These are phyloP conservation scores for Monomorium pharaonis DNA, from an alignment of 1,140 invertebrate species.

Conservation along the genomic window DNA sequence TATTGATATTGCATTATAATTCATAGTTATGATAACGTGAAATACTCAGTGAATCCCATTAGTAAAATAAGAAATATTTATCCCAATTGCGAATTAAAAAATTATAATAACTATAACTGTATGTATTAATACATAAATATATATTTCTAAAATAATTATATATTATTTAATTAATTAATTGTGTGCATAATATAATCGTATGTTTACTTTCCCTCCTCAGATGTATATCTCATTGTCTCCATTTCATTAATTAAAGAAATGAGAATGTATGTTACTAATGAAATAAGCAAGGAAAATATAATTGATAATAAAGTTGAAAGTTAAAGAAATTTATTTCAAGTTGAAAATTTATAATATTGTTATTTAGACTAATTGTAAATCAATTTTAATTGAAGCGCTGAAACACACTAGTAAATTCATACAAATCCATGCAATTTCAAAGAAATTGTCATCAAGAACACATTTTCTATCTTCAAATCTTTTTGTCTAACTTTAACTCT, in stretches of 20 bases:
- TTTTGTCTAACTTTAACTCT: too few relatives aligned
- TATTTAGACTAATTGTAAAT: too few relatives aligned
- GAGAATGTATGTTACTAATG: not conserved
- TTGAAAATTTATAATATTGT: too few relatives aligned
- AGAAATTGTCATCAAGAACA: too few relatives aligned
- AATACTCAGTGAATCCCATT: not conserved
- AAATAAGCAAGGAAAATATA: not conserved
- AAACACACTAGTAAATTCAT: too few relatives aligned
- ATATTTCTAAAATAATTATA: not conserved
- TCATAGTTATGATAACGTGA: not conserved
- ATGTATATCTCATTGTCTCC: not conserved
- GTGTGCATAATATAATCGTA: not conserved
- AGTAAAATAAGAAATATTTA: not conserved
- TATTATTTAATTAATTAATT: not conserved
- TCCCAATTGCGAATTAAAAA: not conserved
- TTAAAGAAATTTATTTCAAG: too few relatives aligned
- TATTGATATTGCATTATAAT: constrained; percentile 20
- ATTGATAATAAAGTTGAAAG: too few relatives aligned
- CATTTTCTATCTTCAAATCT: too few relatives aligned
- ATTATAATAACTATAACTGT: not conserved
- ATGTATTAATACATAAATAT: not conserved
- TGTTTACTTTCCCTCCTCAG: too few relatives aligned
- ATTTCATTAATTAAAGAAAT: not conserved
- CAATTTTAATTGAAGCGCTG: too few relatives aligned
- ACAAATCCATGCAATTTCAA: too few relatives aligned